Percentiles rank a stretch among this genome's conserved stretches.
Evolutionary conservation across 2,888 invertebrate genomes (phyloP).

Genomic region (Phasia obesa): DNA sequence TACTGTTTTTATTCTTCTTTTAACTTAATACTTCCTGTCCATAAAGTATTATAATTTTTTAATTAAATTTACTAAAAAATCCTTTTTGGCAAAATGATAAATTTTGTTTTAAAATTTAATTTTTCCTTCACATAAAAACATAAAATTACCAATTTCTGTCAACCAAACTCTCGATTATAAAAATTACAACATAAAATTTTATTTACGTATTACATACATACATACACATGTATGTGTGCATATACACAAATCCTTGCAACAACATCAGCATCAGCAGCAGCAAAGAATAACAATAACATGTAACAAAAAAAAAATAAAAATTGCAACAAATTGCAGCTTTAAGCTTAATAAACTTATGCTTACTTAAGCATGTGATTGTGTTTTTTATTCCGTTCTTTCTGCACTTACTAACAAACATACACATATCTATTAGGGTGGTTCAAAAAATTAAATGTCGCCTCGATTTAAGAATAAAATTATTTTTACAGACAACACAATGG

Average conservation of each 20-base stretch:
- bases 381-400: conserved; percentile 66
- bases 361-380: conserved; percentile 79
- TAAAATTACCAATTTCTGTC: conserved; percentile 22
- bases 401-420: conserved; percentile 18
- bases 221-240: no score
- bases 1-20: no score
- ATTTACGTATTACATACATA: no score
- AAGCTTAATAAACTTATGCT: conserved; percentile 78
- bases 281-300: conserved; percentile 23
- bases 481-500: no score
- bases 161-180: conserved; percentile 24
- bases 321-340: conserved; percentile 79
- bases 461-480: no score
- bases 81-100: conserved; percentile 15
- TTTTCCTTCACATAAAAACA: conserved; percentile 3
- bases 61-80: conserved; percentile 42
- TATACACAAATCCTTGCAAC: conserved; percentile 45
- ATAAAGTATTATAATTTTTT: conserved; percentile 9
- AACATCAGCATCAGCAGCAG: conserved; percentile 27
- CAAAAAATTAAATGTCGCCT: no score
- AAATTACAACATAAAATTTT: conserved; percentile 14
- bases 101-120: conserved; percentile 44
- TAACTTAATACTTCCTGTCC: no score
- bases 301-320: conserved; percentile 68
- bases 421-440: background rate